Conservation (phyloP, 2,113 vertebrate species). For the Bujurquina vittata region DNA sequence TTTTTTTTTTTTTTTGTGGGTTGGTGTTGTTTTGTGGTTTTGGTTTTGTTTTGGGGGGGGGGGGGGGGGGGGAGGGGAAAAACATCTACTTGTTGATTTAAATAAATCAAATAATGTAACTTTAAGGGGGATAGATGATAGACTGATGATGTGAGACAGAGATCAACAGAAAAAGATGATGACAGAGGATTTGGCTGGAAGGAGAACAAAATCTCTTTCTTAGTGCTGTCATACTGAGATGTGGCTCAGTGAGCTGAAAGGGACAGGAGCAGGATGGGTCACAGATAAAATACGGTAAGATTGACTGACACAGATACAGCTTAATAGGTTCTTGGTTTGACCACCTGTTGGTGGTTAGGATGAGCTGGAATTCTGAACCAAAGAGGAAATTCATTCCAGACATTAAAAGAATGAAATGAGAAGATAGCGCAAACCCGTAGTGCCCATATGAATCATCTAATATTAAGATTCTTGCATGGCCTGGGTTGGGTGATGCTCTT, state of each 20-base stretch:
- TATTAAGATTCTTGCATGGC: background rate
- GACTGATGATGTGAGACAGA: background rate
- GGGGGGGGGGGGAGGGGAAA: background rate
- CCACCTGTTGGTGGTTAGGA: background rate
- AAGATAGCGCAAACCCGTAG: background rate
- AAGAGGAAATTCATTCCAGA: background rate
- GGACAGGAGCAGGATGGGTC: background rate
- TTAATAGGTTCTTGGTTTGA: background rate
- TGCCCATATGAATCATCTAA: background rate
- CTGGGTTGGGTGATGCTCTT: background rate
- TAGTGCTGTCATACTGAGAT: background rate
- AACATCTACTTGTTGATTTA: background rate
- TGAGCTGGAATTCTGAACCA: background rate
- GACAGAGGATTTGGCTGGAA: background rate
- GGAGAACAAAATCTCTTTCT: background rate
- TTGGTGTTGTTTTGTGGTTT: background rate
- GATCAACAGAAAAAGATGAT: slow-evolving; percentile 14
- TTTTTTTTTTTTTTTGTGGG: background rate
- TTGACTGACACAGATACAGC: slow-evolving; percentile 3
- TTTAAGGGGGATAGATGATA: background rate
- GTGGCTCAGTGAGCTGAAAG: background rate
- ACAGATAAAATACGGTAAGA: background rate
- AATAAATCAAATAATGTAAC: background rate
- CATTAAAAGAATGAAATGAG: background rate
- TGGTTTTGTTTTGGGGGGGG: background rate